Evolutionary conservation across 2,888 invertebrate genomes (phyloP).

Genomic region (Thymelicus sylvestris): DNA sequence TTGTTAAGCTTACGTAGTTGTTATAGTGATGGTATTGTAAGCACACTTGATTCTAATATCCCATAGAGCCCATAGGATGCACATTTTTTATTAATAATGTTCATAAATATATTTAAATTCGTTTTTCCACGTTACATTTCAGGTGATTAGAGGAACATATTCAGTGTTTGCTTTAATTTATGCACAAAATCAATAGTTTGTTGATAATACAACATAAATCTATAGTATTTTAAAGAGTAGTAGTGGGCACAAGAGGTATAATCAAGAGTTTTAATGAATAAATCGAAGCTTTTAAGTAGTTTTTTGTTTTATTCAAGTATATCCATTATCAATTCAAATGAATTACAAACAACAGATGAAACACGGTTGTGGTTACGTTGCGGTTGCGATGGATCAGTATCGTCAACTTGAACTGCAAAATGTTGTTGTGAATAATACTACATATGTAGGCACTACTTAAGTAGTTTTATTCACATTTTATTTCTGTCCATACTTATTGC

Average conservation of each 20-base stretch:
- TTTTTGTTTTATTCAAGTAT: background rate
- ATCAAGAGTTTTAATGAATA: background rate
- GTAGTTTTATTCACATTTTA: background rate
- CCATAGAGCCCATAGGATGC: too few species aligned
- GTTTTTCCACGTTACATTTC: constrained; percentile 49
- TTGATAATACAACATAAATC: background rate
- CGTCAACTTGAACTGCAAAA: too few species aligned
- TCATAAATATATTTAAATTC: background rate
- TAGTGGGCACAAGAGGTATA: background rate
- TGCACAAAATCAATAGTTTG: constrained; percentile 58
- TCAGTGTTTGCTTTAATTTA: constrained; percentile 73
- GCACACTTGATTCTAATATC: too few species aligned
- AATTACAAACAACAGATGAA: background rate
- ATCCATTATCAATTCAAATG: background rate
- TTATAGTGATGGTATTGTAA: too few species aligned
- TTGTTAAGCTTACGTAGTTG: too few species aligned
- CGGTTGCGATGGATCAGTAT: background rate
- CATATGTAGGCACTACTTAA: too few species aligned
- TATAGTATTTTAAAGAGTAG: too few species aligned
- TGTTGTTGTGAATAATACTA: too few species aligned
- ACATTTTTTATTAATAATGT: too few species aligned
- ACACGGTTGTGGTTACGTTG: background rate
- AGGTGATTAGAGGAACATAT: constrained; percentile 71
- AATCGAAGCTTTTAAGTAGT: background rate
- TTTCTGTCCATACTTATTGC: background rate